Conservation (phyloP, 2,113 vertebrate species). For the Felis catus region F.catus_Fca126_mat1.0 CM031417.1:119510001-119510500, state of each 20-base stretch:
- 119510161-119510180: neutral
- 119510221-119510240: neutral
- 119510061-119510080: neutral
- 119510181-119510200: neutral
- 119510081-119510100: neutral
- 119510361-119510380: slow-evolving; percentile 44
- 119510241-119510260: neutral
- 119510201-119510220: neutral
- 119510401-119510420: slow-evolving; percentile 15
- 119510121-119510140: neutral
- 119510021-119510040: neutral
- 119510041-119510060: neutral
- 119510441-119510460: slow-evolving; percentile 51
- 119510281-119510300: no score
- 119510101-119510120: neutral
- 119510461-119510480: slow-evolving; percentile 58
- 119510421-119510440: neutral
- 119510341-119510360: neutral
- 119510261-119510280: neutral
- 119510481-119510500: slow-evolving; percentile 49
- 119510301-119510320: neutral
- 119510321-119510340: neutral
- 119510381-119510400: slow-evolving; percentile 21
- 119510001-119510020: neutral
- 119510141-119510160: neutral